Conservation (phyloP, 1,140 invertebrate genomes). For the Drosophila nikananu region DNA sequence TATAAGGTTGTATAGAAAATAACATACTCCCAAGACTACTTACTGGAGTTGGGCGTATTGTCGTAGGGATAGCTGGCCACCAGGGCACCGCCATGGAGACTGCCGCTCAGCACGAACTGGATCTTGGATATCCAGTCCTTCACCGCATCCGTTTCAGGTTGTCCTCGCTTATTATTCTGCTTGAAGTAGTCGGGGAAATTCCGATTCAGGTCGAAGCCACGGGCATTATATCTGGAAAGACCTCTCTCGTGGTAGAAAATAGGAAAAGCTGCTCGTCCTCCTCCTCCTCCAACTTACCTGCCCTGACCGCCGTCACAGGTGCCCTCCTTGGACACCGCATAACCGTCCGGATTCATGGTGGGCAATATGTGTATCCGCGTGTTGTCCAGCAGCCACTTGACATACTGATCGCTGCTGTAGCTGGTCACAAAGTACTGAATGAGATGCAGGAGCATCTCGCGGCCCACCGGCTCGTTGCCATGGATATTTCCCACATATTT, state of each 20-base stretch:
- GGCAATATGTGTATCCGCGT: conserved; percentile 96
- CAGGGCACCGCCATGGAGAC: conserved; percentile 95
- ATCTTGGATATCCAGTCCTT: conserved; percentile 97
- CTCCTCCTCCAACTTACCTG: conserved; percentile 86
- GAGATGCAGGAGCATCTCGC: conserved; percentile 94
- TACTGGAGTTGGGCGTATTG: conserved; percentile 96
- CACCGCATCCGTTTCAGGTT: conserved; percentile 97
- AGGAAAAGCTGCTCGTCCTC: neutral
- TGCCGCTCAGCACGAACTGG: conserved; percentile 96
- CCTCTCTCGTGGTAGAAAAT: no score
- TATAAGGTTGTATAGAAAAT: neutral
- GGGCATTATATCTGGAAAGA: conserved; percentile 89
- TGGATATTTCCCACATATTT: conserved; percentile 97
- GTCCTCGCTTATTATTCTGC: conserved; percentile 92
- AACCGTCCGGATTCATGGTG: conserved; percentile 97
- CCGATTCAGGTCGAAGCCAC: conserved; percentile 95
- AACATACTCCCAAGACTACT: conserved; percentile 85
- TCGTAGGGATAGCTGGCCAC: conserved; percentile 97
- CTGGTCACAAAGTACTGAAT: conserved; percentile 94
- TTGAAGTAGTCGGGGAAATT: conserved; percentile 98
- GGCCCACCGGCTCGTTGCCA: conserved; percentile 95
- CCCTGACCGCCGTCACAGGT: conserved; percentile 94
- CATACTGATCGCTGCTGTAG: conserved; percentile 92
- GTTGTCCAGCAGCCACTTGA: conserved; percentile 94
- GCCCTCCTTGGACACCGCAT: conserved; percentile 94